phyloP scores from a whole-genome alignment of 2,888 invertebrate genomes.

The Hirtodrosophila alboralis region DNA sequence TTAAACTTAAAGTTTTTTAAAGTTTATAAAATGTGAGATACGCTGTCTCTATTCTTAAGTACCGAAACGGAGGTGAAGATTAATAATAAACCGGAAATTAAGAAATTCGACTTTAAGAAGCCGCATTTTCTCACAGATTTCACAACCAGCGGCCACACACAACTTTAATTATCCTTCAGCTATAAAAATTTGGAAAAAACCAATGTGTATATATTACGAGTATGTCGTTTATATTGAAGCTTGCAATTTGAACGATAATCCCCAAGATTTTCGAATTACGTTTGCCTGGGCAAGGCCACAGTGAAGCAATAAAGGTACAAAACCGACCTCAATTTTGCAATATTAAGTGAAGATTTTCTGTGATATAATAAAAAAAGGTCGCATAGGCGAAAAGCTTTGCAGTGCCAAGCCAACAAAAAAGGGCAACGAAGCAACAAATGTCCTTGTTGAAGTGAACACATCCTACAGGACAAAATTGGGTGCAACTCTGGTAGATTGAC shows the following conservation, averaged over 20 bases:
- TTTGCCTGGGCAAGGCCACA: constrained; percentile 30
- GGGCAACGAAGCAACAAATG: constrained; percentile 30
- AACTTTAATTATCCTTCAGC: constrained; percentile 24
- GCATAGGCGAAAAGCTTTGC: constrained; percentile 23
- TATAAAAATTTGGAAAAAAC: constrained; percentile 24
- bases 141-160: not conserved
- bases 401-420: constrained; percentile 18
- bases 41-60: no score
- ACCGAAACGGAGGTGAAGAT: no score
- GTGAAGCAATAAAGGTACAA: constrained; percentile 48
- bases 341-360: constrained; percentile 49
- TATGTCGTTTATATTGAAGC: constrained; percentile 43
- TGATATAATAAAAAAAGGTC: constrained; percentile 61
- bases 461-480: constrained; percentile 6
- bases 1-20: no score
- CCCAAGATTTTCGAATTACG: constrained; percentile 34
- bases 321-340: constrained; percentile 55
- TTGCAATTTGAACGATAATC: constrained; percentile 55
- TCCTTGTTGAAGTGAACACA: constrained; percentile 8
- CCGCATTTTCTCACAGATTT: not conserved
- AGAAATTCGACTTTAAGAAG: not conserved
- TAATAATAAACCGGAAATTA: no score
- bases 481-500: constrained; percentile 17
- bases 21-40: no score
- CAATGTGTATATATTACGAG: constrained; percentile 33